Evolutionary conservation across 2,888 invertebrate species (phyloP).

Genomic region (Limnephilus rhombicus): DNA sequence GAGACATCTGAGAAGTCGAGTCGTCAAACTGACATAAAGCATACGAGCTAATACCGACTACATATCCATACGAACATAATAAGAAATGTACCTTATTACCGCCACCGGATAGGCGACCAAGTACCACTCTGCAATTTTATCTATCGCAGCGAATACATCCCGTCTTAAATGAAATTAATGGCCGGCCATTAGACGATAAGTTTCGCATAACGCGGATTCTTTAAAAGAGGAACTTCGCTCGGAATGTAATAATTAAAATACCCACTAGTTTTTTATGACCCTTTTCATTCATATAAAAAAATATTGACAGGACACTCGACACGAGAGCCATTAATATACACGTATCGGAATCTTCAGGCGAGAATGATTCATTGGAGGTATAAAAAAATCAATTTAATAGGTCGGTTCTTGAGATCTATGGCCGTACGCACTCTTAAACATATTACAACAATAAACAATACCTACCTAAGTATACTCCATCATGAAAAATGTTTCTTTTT

Average conservation of each 20-base stretch:
- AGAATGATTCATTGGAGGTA: not conserved
- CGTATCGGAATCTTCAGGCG: not conserved
- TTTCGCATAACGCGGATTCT: not conserved
- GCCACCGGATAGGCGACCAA: not conserved
- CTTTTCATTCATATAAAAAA: not conserved
- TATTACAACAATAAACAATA: not conserved
- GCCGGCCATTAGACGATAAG: not conserved
- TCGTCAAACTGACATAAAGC: conserved; percentile 5
- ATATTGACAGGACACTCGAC: not conserved
- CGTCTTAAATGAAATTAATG: conserved; percentile 1
- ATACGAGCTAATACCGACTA: not conserved
- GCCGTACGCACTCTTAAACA: not conserved
- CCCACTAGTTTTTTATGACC: not conserved
- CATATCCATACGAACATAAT: not conserved
- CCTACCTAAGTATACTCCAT: not conserved
- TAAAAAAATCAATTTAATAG: not conserved
- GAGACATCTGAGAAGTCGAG: not conserved
- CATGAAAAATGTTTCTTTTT: not conserved
- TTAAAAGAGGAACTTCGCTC: not conserved
- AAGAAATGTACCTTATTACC: not conserved
- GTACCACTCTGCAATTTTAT: not conserved
- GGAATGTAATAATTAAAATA: not conserved
- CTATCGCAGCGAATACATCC: not conserved
- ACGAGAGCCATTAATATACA: not conserved
- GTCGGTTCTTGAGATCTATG: not conserved